phyloP scores from a whole-genome alignment of 2,888 invertebrate genomes.

The Thecophora atra region DNA sequence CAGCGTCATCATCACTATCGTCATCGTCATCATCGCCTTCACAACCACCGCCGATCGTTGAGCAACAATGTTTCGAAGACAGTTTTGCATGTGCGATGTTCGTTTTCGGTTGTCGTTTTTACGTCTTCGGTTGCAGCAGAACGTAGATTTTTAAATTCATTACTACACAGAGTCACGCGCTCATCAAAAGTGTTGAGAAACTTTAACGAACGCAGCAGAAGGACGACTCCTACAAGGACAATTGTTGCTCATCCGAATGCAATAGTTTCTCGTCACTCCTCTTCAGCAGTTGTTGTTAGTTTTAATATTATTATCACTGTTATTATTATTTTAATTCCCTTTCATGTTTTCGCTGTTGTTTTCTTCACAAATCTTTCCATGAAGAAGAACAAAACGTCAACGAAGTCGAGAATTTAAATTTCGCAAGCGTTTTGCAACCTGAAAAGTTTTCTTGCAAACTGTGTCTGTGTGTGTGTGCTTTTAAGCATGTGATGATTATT shows the following conservation, averaged over 20 bases:
- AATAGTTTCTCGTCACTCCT: not conserved
- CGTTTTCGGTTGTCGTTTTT: not conserved
- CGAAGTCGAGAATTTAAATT: not conserved
- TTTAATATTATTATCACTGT: too few relatives aligned
- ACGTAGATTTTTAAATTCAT: constrained; percentile 11
- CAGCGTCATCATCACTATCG: not conserved
- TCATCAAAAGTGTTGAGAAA: not conserved
- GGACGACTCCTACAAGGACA: not conserved
- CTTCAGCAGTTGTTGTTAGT: not conserved
- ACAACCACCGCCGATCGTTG: not conserved
- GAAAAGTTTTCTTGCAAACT: not conserved
- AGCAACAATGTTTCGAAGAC: too few relatives aligned
- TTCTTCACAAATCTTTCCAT: not conserved
- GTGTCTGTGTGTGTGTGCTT: not conserved
- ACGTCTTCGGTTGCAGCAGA: not conserved
- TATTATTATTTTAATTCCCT: not conserved
- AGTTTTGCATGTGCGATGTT: not conserved
- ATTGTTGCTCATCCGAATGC: not conserved
- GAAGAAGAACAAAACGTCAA: not conserved
- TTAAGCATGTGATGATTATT: constrained; percentile 12
- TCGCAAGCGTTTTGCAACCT: not conserved
- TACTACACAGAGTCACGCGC: not conserved
- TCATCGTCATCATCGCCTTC: not conserved
- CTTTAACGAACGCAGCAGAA: not conserved
- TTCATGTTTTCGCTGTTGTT: not conserved